Conservation (phyloP, 2,888 invertebrate genomes). For the Fissipunctia ypsillon region DNA sequence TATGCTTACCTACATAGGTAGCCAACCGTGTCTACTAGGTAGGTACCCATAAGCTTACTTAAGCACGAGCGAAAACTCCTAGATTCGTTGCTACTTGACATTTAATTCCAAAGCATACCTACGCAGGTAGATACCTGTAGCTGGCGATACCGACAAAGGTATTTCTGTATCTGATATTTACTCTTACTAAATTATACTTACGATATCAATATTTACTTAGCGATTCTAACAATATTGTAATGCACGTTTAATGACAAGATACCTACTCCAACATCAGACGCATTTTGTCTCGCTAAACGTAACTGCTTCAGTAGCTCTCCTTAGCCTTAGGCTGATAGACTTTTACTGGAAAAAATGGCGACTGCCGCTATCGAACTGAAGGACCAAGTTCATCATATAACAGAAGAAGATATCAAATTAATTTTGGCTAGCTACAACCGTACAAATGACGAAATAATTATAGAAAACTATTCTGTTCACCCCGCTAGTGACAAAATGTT, state of each 20-base stretch:
- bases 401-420: slow-evolving; percentile 74
- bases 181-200: slow-evolving; percentile 28
- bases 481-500: slow-evolving; percentile 85
- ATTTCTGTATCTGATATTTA: slow-evolving; percentile 40
- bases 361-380: slow-evolving; percentile 11
- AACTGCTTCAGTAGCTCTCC: not conserved
- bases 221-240: slow-evolving; percentile 15
- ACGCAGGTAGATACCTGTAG: no score
- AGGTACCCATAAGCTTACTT: not conserved
- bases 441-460: slow-evolving; percentile 59
- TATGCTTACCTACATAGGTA: not conserved
- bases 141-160: slow-evolving; percentile 4
- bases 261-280: slow-evolving; percentile 13
- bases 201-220: slow-evolving; percentile 50
- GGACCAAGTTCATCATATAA: slow-evolving; percentile 63
- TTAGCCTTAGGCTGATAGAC: not conserved
- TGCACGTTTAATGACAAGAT: slow-evolving; percentile 6
- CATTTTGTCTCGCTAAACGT: slow-evolving; percentile 7
- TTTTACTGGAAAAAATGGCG: slow-evolving; percentile 39
- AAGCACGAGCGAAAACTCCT: not conserved
- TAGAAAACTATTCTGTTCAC: slow-evolving; percentile 72
- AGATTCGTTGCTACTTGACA: not conserved
- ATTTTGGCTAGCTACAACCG: slow-evolving; percentile 74
- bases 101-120: slow-evolving; percentile 4
- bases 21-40: not conserved